Base-by-base conservation (phyloP, 2,113 vertebrate species). In the Anas platyrhynchos region DNA sequence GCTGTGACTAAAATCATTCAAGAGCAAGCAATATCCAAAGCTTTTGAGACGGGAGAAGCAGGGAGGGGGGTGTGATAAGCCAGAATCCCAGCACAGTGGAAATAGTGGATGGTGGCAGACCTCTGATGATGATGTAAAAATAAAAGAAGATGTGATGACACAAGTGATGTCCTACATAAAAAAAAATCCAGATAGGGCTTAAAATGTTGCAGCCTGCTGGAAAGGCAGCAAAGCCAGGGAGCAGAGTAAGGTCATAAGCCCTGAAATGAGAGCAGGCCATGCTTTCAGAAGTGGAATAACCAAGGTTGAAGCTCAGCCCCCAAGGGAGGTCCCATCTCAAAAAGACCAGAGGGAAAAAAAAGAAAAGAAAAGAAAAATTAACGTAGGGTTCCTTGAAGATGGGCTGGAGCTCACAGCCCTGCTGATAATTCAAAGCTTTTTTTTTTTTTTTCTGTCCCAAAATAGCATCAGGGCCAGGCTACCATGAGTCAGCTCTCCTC, bases 161-260 rank as follows among this genome's bases (percentile, higher is more conserved):
- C 0, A 0, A 13, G 20, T 46, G 2, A 56, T 62, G 23, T 62
- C 13, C 48, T 83, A 7, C 0, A 52, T 58, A 52, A 52, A 50
- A 50, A 48, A 67, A 85, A 82, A 22, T 29, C 13, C 27, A 32
- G 13, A 44, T 29, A 8, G 38, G 16, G 6, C 54, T 81, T 59
- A 58, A 86, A 75, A 71, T 31, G 20, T 8, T 59, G 63, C 16
- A 48, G 29, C 2, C 1, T 86, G 16, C 22, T 65, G 43, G 54
- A 79, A 52, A 32, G 34, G 20, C 46, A 48, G 20, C 72, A 62
- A 20, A 55, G 32, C 31, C 0, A 0, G n/a, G 44, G 32, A 73
- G 41, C 36, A 61, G 31, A 61, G 23, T 2, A 46, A 71, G 11
- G 50, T 41, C 44, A n/a, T 4, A 56, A 83, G 23, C 52, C 71